phyloP scores from a whole-genome alignment of 2,797 vertebrate species.

The Philypnodon macrostomus region DNA sequence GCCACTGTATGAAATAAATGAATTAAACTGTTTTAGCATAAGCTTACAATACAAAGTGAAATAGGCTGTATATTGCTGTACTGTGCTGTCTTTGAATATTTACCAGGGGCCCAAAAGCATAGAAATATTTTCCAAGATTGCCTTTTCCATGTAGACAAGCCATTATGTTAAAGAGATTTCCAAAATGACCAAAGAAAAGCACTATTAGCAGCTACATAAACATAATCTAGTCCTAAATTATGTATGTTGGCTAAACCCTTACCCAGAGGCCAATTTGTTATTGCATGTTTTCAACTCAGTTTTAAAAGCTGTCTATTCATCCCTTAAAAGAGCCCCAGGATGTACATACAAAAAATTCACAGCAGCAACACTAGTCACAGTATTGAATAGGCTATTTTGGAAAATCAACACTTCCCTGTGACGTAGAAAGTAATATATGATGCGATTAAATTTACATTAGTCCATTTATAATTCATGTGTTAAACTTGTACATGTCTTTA shows the following conservation, averaged over 20 bases:
- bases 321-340: background rate
- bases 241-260: conserved; percentile 44
- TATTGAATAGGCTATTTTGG: conserved; percentile 17
- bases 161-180: background rate
- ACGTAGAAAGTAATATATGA: conserved; percentile 9
- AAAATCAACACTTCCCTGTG: background rate
- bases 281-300: conserved; percentile 25
- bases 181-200: conserved; percentile 21
- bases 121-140: no score
- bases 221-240: conserved; percentile 38
- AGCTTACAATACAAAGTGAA: no score
- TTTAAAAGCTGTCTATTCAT: conserved; percentile 24
- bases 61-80: no score
- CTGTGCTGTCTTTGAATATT: no score
- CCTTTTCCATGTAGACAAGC: no score
- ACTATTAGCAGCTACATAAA: conserved; percentile 42
- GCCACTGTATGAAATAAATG: no score
- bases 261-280: conserved; percentile 40
- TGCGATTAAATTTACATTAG: conserved; percentile 12
- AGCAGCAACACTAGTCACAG: conserved; percentile 13
- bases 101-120: no score
- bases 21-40: no score
- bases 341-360: background rate
- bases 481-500: conserved; percentile 1
- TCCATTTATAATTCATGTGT: conserved; percentile 2